These are phyloP conservation scores for Uria lomvia DNA, from an alignment of 2,113 vertebrate genomes.

Conservation along the genomic window DNA sequence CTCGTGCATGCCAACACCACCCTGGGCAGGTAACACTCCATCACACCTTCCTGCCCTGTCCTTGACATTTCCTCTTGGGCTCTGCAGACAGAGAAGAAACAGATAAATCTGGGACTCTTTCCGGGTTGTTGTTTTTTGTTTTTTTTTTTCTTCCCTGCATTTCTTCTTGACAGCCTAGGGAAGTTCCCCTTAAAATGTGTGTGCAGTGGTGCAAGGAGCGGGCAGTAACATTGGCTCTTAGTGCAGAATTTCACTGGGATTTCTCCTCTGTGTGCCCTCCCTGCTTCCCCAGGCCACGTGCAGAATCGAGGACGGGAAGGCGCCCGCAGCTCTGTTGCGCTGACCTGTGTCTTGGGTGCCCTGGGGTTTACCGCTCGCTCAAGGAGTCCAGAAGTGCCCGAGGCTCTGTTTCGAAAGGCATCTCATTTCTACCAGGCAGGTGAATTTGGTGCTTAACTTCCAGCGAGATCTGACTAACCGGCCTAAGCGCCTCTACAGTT, in stretches of 20 bases:
- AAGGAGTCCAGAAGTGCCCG: neutral
- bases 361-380: neutral
- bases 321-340: fast-evolving
- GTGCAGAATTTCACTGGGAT: neutral
- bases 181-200: neutral
- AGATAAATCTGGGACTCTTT: neutral
- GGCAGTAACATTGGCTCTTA: neutral
- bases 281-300: fast-evolving
- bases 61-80: neutral
- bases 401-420: neutral
- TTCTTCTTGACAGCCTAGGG: neutral
- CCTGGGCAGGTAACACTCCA: neutral
- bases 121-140: neutral
- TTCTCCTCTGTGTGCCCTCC: fast-evolving
- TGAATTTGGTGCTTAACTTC: neutral
- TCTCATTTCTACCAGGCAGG: neutral
- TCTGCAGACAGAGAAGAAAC: neutral
- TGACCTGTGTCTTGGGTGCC: neutral
- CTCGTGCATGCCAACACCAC: neutral
- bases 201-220: neutral
- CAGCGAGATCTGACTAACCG: neutral
- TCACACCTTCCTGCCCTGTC: neutral
- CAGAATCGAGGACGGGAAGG: neutral
- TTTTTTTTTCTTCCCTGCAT: neutral
- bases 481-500: neutral